These are phyloP conservation scores for Brachystomella parvula DNA, from an alignment of 1,140 invertebrate genomes.

Conservation along the genomic window DNA sequence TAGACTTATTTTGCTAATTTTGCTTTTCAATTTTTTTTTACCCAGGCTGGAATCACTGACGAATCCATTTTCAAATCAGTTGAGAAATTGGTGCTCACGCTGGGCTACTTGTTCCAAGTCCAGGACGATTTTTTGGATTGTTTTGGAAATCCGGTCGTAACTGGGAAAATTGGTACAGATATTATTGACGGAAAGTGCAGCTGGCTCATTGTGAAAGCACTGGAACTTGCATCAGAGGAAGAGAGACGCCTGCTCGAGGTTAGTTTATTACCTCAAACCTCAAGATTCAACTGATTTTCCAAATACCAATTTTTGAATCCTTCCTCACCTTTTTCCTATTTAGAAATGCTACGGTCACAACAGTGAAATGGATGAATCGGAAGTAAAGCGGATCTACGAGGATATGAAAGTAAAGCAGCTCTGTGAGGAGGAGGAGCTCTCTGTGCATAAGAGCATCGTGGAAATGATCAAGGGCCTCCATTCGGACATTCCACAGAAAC, in stretches of 20 bases:
- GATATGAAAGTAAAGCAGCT: neutral
- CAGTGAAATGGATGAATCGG: neutral
- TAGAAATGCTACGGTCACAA: slow-evolving; percentile 6
- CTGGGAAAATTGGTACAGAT: slow-evolving; percentile 56
- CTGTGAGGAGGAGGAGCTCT: neutral
- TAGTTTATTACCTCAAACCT: neutral
- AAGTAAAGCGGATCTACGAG: neutral
- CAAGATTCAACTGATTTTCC: neutral
- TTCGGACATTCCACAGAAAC: slow-evolving; percentile 4
- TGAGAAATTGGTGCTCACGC: slow-evolving; percentile 78
- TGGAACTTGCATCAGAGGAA: slow-evolving; percentile 11
- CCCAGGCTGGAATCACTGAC: slow-evolving; percentile 56
- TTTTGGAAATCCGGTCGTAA: slow-evolving; percentile 51
- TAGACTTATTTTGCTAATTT: neutral
- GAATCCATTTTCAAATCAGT: slow-evolving; percentile 71
- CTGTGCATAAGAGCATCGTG: neutral
- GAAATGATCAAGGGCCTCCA: neutral
- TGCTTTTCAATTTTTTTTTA: neutral
- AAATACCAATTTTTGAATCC: neutral
- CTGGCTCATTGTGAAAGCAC: slow-evolving; percentile 12
- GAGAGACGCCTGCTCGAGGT: slow-evolving; percentile 1
- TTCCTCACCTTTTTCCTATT: neutral
- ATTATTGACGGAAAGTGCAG: slow-evolving; percentile 4
- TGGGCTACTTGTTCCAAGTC: slow-evolving; percentile 93
- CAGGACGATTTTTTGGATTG: slow-evolving; percentile 64